Evolutionary conservation across 2,113 vertebrate genomes (phyloP), one percentile per base, ranked within the genome.

Genomic region (Myiopsitta monachus): DNA sequence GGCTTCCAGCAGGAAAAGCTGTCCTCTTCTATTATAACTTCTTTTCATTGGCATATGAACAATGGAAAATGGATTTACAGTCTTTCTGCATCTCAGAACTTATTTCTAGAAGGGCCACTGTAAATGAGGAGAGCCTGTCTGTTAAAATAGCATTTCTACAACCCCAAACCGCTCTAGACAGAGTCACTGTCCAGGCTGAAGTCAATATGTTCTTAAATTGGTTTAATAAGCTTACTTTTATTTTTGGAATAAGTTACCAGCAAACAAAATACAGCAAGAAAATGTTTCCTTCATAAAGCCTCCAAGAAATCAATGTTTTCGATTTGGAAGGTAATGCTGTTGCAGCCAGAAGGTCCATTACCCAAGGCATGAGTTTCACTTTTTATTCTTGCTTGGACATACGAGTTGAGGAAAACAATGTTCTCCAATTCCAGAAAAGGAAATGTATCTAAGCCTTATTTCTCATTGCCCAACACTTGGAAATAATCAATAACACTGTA

Each of bases 271-370:
- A 84, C 23, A 76, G n/a, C 31, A 96, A 82, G 66, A 94, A 94
- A 93, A 93, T 33, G 14, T 90, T 95, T 91, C 92, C 66, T 93
- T 84, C 92, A 89, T 88, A 94, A 95, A 84, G 77, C 28, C 80
- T 90, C 59, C 5, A 9, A 75, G 61, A 96, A 96, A 96, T 94
- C 94, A 90, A 93, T 95, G 77, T 54, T 90, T 93, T 87, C 21
- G 1, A 93, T 95, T 94, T 90, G 55, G 31, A 91, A 64, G 47
- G 68, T 79, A 62, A 84, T 23, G 66, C 41, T 94, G 33, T 47
- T 84, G 46, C 12, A 93, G 91, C 49, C 91, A 96, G 44, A 54
- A 92, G 38, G 62, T 57, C 89, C 82, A 95, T 87, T 95, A 94
- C 47, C 39, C 41, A 78, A 77, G 88, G 47, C 64, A 84, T 8